phyloP scores from a whole-genome alignment of 92 coral and sea anemone species.

The Montipora capitata region DNA sequence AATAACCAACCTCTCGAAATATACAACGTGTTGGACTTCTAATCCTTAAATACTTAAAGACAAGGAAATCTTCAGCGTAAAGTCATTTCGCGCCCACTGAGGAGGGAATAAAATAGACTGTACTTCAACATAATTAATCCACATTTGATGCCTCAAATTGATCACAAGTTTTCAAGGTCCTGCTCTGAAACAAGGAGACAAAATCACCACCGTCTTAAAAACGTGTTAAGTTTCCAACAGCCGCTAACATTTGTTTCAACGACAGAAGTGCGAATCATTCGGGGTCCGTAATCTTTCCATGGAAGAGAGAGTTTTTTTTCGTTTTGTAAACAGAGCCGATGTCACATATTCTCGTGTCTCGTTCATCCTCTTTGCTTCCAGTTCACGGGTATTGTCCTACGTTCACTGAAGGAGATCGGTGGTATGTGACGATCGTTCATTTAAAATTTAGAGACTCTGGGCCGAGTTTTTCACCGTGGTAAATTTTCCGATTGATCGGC shows the following conservation, averaged over 20 bases:
- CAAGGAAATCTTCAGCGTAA: conserved; percentile 26
- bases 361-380: conserved; percentile 11
- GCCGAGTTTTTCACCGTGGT: conserved; percentile 17
- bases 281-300: conserved; percentile 10
- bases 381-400: background rate
- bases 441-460: conserved; percentile 2
- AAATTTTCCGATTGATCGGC: conserved; percentile 55
- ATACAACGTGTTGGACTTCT: conserved; percentile 41
- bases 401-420: background rate
- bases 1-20: conserved; percentile 77
- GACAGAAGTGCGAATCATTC: background rate
- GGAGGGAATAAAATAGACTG: conserved; percentile 21
- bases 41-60: conserved; percentile 45
- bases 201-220: background rate
- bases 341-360: conserved; percentile 25
- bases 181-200: background rate
- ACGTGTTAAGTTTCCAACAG: background rate
- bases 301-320: background rate
- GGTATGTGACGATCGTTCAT: conserved; percentile 26
- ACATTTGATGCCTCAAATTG: conserved; percentile 18
- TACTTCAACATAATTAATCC: conserved; percentile 42
- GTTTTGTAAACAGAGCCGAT: conserved; percentile 40
- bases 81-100: conserved; percentile 35
- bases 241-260: background rate
- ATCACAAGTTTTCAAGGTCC: background rate